Percentiles rank a stretch among this genome's conserved stretches.
Conservation (phyloP, 2,888 invertebrate genomes). For the Andrena minutula region DNA sequence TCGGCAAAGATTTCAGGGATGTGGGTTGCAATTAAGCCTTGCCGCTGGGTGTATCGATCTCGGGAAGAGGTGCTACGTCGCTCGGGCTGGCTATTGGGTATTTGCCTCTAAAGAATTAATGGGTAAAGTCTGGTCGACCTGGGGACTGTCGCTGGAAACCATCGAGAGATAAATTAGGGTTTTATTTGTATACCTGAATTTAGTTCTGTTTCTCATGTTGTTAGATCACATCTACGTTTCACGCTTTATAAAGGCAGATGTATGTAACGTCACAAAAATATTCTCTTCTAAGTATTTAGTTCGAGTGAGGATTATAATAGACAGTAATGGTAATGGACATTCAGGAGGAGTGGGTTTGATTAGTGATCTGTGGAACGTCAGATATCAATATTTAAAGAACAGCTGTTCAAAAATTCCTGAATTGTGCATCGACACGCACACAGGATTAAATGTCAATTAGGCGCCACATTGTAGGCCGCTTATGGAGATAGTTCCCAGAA, state of each 20-base stretch:
- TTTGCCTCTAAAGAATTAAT: neutral
- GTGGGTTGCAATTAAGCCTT: conserved; percentile 1
- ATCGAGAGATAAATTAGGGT: neutral
- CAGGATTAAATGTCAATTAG: conserved; percentile 28
- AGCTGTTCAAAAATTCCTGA: neutral
- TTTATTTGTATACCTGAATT: neutral
- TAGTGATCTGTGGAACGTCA: too few species aligned
- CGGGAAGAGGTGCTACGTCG: neutral
- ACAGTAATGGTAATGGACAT: too few species aligned
- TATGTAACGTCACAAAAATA: too few species aligned
- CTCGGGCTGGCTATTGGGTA: neutral
- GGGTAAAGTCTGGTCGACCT: neutral
- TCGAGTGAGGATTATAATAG: too few species aligned
- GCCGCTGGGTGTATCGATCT: neutral
- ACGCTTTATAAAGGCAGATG: too few species aligned
- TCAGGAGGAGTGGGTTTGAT: too few species aligned
- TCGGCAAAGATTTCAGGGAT: neutral
- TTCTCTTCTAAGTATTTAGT: too few species aligned
- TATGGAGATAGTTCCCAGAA: conserved; percentile 5
- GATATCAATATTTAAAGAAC: too few species aligned
- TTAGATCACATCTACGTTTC: neutral
- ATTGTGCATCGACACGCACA: neutral
- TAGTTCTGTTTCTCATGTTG: neutral
- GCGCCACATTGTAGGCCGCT: neutral
- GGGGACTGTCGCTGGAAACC: neutral